Percentiles rank a stretch among this genome's conserved stretches.
These are phyloP conservation scores for Cassiopea andromeda DNA, from an alignment of 30 jellyfish, hydroid and myxozoan species.

Conservation along the genomic window DNA sequence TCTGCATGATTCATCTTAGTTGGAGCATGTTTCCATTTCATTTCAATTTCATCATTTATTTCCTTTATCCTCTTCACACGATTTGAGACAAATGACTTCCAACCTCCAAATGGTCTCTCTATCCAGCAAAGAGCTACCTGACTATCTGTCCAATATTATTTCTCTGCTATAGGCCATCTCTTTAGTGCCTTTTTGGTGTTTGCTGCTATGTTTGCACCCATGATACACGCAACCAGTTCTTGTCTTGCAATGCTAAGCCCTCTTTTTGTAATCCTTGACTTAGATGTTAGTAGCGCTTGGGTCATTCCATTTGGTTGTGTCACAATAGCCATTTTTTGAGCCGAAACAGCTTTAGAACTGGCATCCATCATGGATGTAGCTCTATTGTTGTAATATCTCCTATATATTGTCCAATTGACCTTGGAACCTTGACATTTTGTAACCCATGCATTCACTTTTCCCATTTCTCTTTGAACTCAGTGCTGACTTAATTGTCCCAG, in stretches of 20 bases:
- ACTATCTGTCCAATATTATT: conserved; percentile 8
- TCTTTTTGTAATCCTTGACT: conserved; percentile 54
- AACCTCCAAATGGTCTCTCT: too few relatives aligned
- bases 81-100: too few relatives aligned
- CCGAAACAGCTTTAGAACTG: conserved; percentile 49
- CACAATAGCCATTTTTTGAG: conserved; percentile 9
- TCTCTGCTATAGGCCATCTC: conserved; percentile 43
- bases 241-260: conserved; percentile 54
- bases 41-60: too few relatives aligned
- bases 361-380: conserved; percentile 56
- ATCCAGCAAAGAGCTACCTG: not conserved
- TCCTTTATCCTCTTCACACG: too few relatives aligned
- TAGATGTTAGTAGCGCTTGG: conserved; percentile 43
- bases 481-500: conserved; percentile 46
- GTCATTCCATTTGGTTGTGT: conserved; percentile 40
- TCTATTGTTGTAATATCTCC: conserved; percentile 37
- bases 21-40: not conserved
- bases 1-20: too few relatives aligned
- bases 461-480: conserved; percentile 36
- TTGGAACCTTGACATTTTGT: conserved; percentile 38
- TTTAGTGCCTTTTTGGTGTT: conserved; percentile 45
- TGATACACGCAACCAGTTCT: conserved; percentile 56
- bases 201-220: conserved; percentile 63
- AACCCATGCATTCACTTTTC: conserved; percentile 18
- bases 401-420: conserved; percentile 35